These are phyloP conservation scores for Pelosia muscerda DNA, from an alignment of 2,888 invertebrate species.

Conservation along the genomic window DNA sequence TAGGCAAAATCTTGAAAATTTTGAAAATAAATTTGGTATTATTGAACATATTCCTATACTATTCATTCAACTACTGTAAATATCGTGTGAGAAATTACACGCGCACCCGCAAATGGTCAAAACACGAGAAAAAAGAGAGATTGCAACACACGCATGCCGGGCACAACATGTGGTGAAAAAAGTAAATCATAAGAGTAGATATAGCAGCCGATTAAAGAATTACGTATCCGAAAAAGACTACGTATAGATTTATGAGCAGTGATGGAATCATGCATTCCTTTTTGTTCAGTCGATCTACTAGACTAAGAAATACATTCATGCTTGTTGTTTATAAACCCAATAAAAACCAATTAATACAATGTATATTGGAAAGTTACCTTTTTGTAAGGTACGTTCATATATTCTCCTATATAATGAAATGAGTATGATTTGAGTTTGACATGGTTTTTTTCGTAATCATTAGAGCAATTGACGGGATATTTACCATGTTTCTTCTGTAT, in stretches of 20 bases:
- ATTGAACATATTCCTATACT: not conserved
- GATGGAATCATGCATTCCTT: not conserved
- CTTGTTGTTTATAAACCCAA: not conserved
- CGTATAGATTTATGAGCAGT: not conserved
- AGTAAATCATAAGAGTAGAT: not conserved
- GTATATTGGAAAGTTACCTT: slow-evolving; percentile 22
- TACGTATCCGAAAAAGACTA: not conserved
- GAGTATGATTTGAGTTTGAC: no score
- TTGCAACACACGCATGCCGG: not conserved
- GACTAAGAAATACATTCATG: not conserved
- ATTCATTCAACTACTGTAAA: not conserved
- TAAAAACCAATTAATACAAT: slow-evolving; percentile 3
- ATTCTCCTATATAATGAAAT: not conserved
- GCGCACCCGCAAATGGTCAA: not conserved
- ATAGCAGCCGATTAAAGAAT: not conserved
- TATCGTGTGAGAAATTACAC: not conserved
- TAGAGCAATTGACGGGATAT: no score
- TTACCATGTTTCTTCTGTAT: no score
- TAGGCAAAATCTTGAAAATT: not conserved
- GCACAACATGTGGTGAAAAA: not conserved
- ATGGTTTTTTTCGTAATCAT: no score
- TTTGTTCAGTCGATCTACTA: not conserved
- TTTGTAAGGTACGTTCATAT: not conserved
- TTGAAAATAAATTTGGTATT: not conserved
- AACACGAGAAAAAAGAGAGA: not conserved